Base-by-base conservation (phyloP, 2,888 invertebrate genomes). In the Biston betularia region DNA sequence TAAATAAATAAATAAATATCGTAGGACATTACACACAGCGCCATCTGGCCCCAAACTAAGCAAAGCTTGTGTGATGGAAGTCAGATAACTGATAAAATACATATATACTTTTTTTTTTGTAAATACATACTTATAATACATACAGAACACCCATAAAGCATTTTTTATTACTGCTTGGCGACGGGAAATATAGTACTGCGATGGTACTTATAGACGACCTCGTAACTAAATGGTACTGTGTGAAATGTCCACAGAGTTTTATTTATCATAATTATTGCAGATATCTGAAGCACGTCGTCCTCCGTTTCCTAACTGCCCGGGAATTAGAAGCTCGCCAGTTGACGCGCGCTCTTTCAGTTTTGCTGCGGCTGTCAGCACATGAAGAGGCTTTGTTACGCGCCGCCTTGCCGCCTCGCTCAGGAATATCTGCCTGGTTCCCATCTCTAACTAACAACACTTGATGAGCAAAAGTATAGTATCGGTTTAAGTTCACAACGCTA, bases 271-370 rank as follows among this genome's bases (percentile, higher is more conserved):
- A n/a, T 24, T 10, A 0, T 63, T 62, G 0, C 81, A 93, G 93
- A 55, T 98, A 98, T 87, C 94, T 98, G 65, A 98, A 98, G 84
- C 98, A 98, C 91, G 98, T 98, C 72, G 96, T 98, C 70, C 96
- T 98, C 4, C 98, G 98, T 84, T 98, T 98, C 89, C 95, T 98
- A 79, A 98, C 98, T 0, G 96, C 97, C 84, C 95, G 97, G 71
- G 98, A 98, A 89, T 86, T 96, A 42, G 96, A 98, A 94, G 98
- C 98, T 48, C 95, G 98, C 33, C 98, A 98, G 88, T 93, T 98
- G 80, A 98, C 98, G 12, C 96, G 97, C 81, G 98, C 98, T 0
- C 97, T 98, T 3, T 96, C 98, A 0, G 97, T 97, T 0, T 90
- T 98, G 62, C 94, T 98, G 40, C 96, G 97, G 70, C 96, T 98